These are phyloP conservation scores for Petromus typicus DNA, from an alignment of 2,113 vertebrate species.

Conservation along the genomic window DNA sequence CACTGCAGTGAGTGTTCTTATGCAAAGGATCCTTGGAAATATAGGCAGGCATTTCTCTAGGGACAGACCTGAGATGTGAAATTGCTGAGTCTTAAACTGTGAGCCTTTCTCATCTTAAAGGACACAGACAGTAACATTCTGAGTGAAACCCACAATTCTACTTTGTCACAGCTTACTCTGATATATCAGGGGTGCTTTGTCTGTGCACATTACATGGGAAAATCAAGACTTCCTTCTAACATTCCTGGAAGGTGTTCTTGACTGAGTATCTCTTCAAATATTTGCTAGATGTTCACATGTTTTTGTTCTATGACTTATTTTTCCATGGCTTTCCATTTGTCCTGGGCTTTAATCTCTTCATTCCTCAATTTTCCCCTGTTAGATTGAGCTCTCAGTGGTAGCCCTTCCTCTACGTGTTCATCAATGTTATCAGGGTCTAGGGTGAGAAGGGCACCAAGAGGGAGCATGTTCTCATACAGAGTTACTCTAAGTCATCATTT, in stretches of 20 bases:
- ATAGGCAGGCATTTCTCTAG: neutral
- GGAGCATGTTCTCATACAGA: neutral
- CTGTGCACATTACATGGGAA: neutral
- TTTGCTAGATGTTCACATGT: neutral
- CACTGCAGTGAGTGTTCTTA: neutral
- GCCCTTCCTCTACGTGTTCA: neutral
- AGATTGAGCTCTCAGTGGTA: neutral
- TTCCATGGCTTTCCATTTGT: neutral
- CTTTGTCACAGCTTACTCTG: too few species aligned
- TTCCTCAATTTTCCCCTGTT: neutral
- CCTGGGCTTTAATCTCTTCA: neutral
- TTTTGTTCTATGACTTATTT: neutral
- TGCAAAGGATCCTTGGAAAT: neutral
- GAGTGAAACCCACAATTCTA: neutral
- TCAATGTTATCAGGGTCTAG: neutral
- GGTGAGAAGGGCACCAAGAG: neutral
- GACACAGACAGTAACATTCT: neutral
- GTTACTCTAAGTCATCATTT: conserved; percentile 23
- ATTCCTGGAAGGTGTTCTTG: neutral
- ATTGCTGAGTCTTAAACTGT: neutral
- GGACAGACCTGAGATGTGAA: neutral
- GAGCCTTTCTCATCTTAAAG: neutral
- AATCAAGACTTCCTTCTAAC: neutral
- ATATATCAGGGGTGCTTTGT: neutral
- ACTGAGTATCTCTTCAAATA: conserved; percentile 22